These are phyloP conservation scores for Rotaria sp. DNA, from an alignment of 2,888 invertebrate genomes.

Conservation along the genomic window DNA sequence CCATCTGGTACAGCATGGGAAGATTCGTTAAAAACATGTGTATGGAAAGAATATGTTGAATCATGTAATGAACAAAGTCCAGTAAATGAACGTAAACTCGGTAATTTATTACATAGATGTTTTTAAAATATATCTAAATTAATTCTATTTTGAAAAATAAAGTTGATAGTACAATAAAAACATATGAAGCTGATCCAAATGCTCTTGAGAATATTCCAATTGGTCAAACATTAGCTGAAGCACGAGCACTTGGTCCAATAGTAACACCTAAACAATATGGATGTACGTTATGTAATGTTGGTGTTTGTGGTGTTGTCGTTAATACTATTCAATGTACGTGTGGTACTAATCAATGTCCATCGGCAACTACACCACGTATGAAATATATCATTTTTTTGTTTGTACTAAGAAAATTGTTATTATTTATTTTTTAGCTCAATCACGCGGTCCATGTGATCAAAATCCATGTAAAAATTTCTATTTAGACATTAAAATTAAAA, in stretches of 20 bases:
- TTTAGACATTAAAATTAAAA: background rate
- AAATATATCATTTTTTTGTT: too few species aligned
- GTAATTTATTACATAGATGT: background rate
- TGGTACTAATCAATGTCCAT: background rate
- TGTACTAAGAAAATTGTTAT: too few species aligned
- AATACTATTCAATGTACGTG: background rate
- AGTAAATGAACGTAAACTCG: background rate
- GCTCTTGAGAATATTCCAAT: background rate
- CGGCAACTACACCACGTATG: background rate
- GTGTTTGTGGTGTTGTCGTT: background rate
- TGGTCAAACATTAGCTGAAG: background rate
- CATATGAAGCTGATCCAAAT: background rate
- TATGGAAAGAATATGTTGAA: constrained; percentile 23
- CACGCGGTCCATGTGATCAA: background rate
- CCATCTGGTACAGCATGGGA: constrained; percentile 3
- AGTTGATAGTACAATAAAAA: background rate
- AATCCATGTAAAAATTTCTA: background rate
- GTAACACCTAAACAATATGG: constrained; percentile 17
- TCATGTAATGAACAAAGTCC: background rate
- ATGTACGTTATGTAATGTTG: background rate
- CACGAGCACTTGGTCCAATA: background rate
- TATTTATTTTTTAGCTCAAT: background rate
- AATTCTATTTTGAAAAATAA: background rate
- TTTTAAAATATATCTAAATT: background rate
- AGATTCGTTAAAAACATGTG: constrained; percentile 19